phyloP scores from a whole-genome alignment of 92 coral and sea anemone genomes.

The Hydrozoanthus gracilis region DNA sequence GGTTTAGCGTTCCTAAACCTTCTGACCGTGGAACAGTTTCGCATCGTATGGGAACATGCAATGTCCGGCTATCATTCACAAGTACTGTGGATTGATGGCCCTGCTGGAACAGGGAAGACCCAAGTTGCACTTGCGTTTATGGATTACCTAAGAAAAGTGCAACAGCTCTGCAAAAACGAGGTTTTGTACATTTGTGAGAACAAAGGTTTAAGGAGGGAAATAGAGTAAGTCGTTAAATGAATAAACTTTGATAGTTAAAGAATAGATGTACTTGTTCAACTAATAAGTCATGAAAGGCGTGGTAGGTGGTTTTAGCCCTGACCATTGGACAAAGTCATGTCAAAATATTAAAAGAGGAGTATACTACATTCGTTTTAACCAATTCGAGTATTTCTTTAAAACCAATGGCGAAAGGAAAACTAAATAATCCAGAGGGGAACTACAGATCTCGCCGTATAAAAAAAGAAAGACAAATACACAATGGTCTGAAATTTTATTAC shows the following conservation, averaged over 20 bases:
- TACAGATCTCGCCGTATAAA: too few relatives aligned
- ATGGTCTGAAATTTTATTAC: too few relatives aligned
- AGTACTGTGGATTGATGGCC: background rate
- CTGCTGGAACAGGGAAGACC: constrained; percentile 57
- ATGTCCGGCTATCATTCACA: too few relatives aligned
- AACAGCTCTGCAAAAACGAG: background rate
- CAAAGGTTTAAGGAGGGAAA: background rate
- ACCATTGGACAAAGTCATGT: too few relatives aligned
- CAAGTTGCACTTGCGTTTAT: constrained; percentile 18
- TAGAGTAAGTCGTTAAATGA: constrained; percentile 16
- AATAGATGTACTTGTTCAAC: background rate
- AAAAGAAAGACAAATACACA: too few relatives aligned
- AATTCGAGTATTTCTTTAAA: too few relatives aligned
- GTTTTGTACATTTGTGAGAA: constrained; percentile 46
- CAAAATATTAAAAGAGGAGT: too few relatives aligned
- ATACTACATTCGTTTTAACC: too few relatives aligned
- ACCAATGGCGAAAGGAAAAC: too few relatives aligned
- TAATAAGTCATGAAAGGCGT: background rate
- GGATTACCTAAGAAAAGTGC: background rate
- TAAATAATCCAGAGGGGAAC: too few relatives aligned
- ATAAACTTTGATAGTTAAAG: background rate
- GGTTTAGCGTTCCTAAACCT: constrained; percentile 29
- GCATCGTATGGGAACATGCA: constrained; percentile 1
- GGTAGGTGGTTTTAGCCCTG: too few relatives aligned
- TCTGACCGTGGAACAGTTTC: constrained; percentile 43